phyloP scores from a whole-genome alignment of 2,797 vertebrate genomes.

The Alauda arvensis region DNA sequence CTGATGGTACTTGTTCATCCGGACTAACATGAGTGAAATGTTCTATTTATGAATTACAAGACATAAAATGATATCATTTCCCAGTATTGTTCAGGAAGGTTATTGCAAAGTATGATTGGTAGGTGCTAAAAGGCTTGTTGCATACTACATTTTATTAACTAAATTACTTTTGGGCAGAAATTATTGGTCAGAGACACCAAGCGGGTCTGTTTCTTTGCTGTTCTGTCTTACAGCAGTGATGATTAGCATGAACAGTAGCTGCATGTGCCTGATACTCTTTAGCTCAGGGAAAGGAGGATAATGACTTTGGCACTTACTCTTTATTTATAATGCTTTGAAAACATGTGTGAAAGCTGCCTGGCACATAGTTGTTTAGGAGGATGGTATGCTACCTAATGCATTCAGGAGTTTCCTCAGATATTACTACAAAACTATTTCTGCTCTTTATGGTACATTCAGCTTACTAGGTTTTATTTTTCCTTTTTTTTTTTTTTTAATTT shows the following conservation, averaged over 20 bases:
- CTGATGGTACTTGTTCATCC: slow-evolving; percentile 1
- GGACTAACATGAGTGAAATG: not conserved
- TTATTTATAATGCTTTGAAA: slow-evolving; percentile 39
- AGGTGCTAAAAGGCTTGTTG: not conserved
- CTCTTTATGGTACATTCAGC: not conserved
- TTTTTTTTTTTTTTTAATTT: not conserved
- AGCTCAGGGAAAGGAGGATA: slow-evolving; percentile 3
- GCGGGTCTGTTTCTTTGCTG: not conserved
- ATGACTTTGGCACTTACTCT: slow-evolving; percentile 17
- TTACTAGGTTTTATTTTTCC: not conserved
- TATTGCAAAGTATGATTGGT: not conserved
- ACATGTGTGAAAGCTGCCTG: slow-evolving; percentile 12
- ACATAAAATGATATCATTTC: not conserved
- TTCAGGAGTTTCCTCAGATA: not conserved
- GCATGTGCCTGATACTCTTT: slow-evolving; percentile 27
- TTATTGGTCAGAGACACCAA: not conserved
- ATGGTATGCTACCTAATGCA: not conserved
- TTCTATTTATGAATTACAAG: not conserved
- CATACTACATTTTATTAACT: not conserved
- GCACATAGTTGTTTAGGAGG: not conserved
- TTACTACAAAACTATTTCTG: not conserved
- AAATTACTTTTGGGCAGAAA: not conserved
- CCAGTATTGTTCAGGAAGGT: not conserved
- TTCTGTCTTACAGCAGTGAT: not conserved
- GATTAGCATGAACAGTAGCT: slow-evolving; percentile 17